Percentiles rank a stretch among this genome's conserved stretches.
Conservation (phyloP, 2,888 invertebrate species). For the Miltochrista miniata region DNA sequence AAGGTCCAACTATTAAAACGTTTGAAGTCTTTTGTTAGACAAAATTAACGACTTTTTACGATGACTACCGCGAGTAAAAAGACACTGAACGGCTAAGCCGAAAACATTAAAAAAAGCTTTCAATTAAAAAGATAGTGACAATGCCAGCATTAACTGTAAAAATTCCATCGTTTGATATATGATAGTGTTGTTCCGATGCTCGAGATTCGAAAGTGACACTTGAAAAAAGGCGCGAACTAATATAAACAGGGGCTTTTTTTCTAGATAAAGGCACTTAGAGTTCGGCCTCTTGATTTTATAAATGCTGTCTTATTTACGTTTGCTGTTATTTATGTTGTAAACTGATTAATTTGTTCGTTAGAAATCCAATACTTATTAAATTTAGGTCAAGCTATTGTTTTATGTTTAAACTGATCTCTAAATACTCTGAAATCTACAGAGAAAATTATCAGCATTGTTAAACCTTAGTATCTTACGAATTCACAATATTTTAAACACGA, state of each 20-base stretch:
- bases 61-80: constrained; percentile 62
- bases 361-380: constrained; percentile 14
- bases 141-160: constrained; percentile 68
- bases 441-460: too few species aligned
- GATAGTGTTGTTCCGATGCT: constrained; percentile 70
- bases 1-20: constrained; percentile 58
- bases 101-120: constrained; percentile 68
- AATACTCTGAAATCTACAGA: neutral
- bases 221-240: constrained; percentile 80
- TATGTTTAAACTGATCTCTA: constrained; percentile 4
- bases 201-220: constrained; percentile 81
- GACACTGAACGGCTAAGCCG: constrained; percentile 51
- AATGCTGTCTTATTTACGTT: constrained; percentile 33
- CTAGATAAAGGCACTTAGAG: constrained; percentile 56
- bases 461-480: too few species aligned
- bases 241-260: constrained; percentile 70
- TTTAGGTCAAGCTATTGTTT: constrained; percentile 3
- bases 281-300: constrained; percentile 37
- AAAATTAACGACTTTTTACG: constrained; percentile 67
- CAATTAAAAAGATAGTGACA: constrained; percentile 76
- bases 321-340: constrained; percentile 21
- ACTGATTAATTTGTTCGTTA: constrained; percentile 18
- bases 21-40: constrained; percentile 78
- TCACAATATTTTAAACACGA: too few species aligned
- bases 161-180: constrained; percentile 77